These are phyloP conservation scores for Sphinx pinastri DNA, from an alignment of 2,888 invertebrate genomes.

Conservation along the genomic window DNA sequence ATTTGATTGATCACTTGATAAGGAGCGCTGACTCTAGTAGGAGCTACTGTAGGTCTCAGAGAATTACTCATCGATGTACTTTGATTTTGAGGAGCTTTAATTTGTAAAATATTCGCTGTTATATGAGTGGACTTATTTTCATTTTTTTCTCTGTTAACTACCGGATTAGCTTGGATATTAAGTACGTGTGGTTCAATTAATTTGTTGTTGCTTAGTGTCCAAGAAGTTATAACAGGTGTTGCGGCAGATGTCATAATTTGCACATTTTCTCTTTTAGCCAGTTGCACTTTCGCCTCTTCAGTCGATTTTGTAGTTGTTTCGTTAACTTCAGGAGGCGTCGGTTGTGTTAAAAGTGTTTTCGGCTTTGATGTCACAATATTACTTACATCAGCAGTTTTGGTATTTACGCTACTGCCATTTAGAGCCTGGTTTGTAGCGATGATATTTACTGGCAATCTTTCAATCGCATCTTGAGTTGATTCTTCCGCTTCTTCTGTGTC, in stretches of 20 bases:
- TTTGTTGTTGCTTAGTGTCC: constrained; percentile 80
- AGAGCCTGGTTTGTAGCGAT: constrained; percentile 63
- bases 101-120: constrained; percentile 74
- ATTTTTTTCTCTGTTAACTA: constrained; percentile 55
- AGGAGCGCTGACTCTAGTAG: constrained; percentile 66
- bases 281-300: constrained; percentile 65
- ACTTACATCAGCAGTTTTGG: constrained; percentile 64
- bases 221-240: constrained; percentile 83
- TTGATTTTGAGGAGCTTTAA: constrained; percentile 64
- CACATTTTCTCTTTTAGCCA: constrained; percentile 62
- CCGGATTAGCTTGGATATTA: constrained; percentile 59
- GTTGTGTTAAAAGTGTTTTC: constrained; percentile 47
- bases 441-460: constrained; percentile 70
- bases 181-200: constrained; percentile 67
- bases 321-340: constrained; percentile 57
- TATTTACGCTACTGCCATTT: constrained; percentile 52
- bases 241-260: constrained; percentile 71
- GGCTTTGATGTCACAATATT: constrained; percentile 80
- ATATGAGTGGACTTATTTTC: constrained; percentile 71
- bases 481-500: constrained; percentile 91
- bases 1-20: constrained; percentile 78
- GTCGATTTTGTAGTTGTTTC: constrained; percentile 58
- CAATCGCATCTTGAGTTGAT: constrained; percentile 70
- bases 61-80: constrained; percentile 57
- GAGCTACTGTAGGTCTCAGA: constrained; percentile 62